phyloP scores from a whole-genome alignment of 2,888 invertebrate genomes.

The Ashinkailepas kermadecensis region DNA sequence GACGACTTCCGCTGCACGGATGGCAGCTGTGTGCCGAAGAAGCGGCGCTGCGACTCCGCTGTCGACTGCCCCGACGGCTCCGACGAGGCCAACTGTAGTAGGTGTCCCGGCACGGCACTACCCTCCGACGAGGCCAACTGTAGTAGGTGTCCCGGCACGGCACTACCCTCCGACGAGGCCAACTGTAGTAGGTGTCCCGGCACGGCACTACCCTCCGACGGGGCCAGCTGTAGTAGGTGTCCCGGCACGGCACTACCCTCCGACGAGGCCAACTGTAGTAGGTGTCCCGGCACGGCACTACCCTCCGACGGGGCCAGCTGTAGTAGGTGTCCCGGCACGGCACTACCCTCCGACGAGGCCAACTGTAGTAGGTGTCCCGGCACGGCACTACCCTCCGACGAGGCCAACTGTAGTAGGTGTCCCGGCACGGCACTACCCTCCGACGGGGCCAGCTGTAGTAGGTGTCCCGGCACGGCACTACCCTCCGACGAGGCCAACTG shows the following conservation, averaged over 20 bases:
- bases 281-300: too few relatives aligned
- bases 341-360: too few relatives aligned
- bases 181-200: constrained; percentile 48
- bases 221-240: too few relatives aligned
- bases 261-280: too few relatives aligned
- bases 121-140: constrained; percentile 46
- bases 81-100: constrained; percentile 73
- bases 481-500: constrained; percentile 71
- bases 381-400: neutral
- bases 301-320: constrained; percentile 46
- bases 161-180: too few relatives aligned
- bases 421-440: too few relatives aligned
- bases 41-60: constrained; percentile 43
- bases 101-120: constrained; percentile 30
- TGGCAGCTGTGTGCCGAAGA: constrained; percentile 78
- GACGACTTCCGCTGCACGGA: constrained; percentile 56
- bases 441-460: constrained; percentile 48
- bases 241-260: too few relatives aligned
- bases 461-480: constrained; percentile 30
- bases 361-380: constrained; percentile 48
- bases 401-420: constrained; percentile 48
- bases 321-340: constrained; percentile 37
- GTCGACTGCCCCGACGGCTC: constrained; percentile 75
- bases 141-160: constrained; percentile 37
- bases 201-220: neutral